Evolutionary conservation across 2,113 vertebrate species (phyloP).

Genomic region (Morone saxatilis): DNA sequence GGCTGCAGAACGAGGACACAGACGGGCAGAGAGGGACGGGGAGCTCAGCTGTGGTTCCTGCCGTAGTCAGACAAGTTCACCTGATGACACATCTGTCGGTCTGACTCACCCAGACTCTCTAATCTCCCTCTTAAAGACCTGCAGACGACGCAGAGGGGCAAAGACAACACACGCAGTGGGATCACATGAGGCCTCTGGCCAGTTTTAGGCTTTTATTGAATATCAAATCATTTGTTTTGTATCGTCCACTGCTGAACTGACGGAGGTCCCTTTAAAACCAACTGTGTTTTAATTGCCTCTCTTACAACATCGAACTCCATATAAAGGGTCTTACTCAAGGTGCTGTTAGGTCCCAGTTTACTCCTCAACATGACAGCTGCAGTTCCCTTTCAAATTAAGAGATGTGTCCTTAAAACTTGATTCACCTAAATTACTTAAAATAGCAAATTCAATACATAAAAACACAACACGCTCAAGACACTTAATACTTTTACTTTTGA

Average conservation of each 20-base stretch:
- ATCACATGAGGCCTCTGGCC: conserved; percentile 20
- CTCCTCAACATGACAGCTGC: too few species aligned
- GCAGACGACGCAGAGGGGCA: conserved; percentile 9
- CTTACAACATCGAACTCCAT: too few species aligned
- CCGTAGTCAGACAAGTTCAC: conserved; percentile 58
- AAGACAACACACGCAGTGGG: conserved; percentile 1
- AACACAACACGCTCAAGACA: too few species aligned
- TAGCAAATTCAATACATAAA: too few species aligned
- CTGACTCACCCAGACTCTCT: conserved; percentile 54
- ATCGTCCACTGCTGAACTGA: not conserved
- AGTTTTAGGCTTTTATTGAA: conserved; percentile 14
- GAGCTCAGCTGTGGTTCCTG: conserved; percentile 34
- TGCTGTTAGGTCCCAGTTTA: too few species aligned
- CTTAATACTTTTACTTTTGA: not conserved
- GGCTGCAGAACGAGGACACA: conserved; percentile 45
- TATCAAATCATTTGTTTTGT: not conserved
- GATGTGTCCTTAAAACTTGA: not conserved
- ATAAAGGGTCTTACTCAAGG: too few species aligned
- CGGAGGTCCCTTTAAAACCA: not conserved
- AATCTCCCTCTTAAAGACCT: conserved; percentile 52
- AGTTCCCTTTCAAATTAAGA: not conserved
- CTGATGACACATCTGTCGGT: conserved; percentile 67
- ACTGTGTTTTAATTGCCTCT: not conserved
- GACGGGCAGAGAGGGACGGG: conserved; percentile 17
- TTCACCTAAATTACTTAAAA: not conserved